Base-by-base conservation (phyloP, 2,797 vertebrate species). In the Microtus californicus region DNA sequence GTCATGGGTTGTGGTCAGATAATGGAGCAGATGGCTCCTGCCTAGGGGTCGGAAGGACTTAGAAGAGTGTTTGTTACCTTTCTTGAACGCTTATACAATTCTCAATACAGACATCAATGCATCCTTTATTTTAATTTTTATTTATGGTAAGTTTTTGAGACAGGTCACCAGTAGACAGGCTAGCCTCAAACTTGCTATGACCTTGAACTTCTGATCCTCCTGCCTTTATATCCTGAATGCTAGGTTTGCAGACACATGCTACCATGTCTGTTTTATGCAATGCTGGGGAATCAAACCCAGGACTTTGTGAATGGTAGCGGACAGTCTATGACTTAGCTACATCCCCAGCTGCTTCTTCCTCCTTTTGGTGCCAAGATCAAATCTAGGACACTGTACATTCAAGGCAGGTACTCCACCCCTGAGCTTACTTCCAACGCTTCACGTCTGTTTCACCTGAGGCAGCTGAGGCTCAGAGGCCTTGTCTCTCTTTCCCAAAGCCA, bases 401-500 rank as follows among this genome's bases (percentile, higher is more conserved):
- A 34, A 40, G 8, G 12, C 27, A 43, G 51, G n/a, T 54, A 37
- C 29, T 45, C 13, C 71, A 25, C 10, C 1, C 17, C 21, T 45
- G 59, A 76, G 31, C 69, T 54, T 2, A 27, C n/a, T 59, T 61
- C 48, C 67, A 43, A 5, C 45, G 69, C 54, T 54, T 7, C 21
- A 8, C 82, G n/a, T 89, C 43, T 40, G 56, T 88, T 82, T 92
- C 92, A 71, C 31, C 45, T 2, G 9, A 92, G 79, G 51, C 82
- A 79, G 87, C 5, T 0, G 4, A 89, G 65, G 77, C 81, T 80
- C 29, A 51, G 87, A 92, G 81, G 76, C 0, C 0, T 40, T 34
- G 21, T 37, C 9, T 29, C 2, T 95, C 63, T 93, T 89, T 87
- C 54, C 91, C 56, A 56, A 40, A 94, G 93, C 78, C 37, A 29